Conservation (phyloP, 2,113 vertebrate genomes). For the Antennarius striatus region DNA sequence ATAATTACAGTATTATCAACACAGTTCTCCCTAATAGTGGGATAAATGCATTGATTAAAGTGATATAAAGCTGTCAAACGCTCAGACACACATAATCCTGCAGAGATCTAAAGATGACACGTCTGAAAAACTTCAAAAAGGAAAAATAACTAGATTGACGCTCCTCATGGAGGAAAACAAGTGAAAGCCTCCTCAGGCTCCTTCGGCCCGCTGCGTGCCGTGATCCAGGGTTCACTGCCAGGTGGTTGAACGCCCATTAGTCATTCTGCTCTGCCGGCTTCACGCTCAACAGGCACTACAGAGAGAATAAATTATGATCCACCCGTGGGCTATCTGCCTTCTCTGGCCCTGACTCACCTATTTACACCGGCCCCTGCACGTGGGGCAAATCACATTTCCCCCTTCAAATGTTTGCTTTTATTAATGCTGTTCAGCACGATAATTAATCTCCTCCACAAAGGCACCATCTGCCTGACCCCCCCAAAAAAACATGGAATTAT, state of each 20-base stretch:
- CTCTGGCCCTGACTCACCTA: constrained; percentile 62
- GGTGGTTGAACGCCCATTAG: constrained; percentile 67
- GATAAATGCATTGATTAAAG: too few relatives aligned
- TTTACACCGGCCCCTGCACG: constrained; percentile 62
- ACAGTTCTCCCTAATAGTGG: too few relatives aligned
- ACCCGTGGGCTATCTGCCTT: constrained; percentile 58
- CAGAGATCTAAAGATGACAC: too few relatives aligned
- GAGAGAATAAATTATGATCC: constrained; percentile 66
- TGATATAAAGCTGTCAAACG: too few relatives aligned
- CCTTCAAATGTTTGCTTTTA: constrained; percentile 80
- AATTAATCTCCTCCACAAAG: constrained; percentile 80
- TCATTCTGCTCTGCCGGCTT: constrained; percentile 59
- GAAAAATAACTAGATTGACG: background rate
- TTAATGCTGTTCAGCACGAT: constrained; percentile 72
- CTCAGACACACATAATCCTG: too few relatives aligned
- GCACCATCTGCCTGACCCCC: constrained; percentile 80
- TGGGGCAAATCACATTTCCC: constrained; percentile 69
- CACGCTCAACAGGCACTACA: constrained; percentile 61
- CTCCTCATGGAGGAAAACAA: constrained; percentile 1
- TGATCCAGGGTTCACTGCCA: constrained; percentile 50
- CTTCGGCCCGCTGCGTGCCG: constrained; percentile 17
- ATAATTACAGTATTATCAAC: too few relatives aligned
- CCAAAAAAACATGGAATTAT: constrained; percentile 69
- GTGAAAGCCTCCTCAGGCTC: background rate
- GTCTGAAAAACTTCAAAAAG: background rate